Evolutionary conservation across 2,797 vertebrate species (phyloP), one percentile per base, ranked within the genome.

Genomic region (Garrulus glandarius): DNA sequence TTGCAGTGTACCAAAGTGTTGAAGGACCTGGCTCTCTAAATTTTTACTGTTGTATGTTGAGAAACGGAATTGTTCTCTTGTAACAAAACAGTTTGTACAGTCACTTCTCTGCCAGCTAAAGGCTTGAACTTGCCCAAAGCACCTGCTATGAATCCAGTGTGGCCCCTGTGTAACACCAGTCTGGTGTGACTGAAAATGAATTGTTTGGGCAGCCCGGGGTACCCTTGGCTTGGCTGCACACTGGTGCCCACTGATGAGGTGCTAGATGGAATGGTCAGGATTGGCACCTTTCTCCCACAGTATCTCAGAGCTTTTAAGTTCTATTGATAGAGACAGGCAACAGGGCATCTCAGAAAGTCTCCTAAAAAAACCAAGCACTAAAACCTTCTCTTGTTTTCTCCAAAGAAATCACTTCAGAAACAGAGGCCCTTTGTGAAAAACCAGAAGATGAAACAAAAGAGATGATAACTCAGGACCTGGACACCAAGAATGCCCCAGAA

Each of bases 401-500:
- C 41, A 37, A 97, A 99, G 99, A 99, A 97, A 99, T 99, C 93
- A 99, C 99, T 36, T 99, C 99, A 22, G 99, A 99, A 97, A 99
- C 99, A 1, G 99, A 99, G 84, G 98, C 99, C 30, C 98, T 99
- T 80, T 99, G 98, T 93, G 99, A 98, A 63, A 99, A 99, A 95
- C 99, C 99, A 9, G 98, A 99, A 9, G 98, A 99, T 20, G 99
- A 99, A 72, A 97, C 98, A 65, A 99, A 96, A 85, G 98, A 98
- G 21, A 95, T 98, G 19, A 92, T 97, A 8, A 81, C 91, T 46
- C 97, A 94, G 8, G 98, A 98, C 39, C 91, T 97, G 23, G 93
- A 95, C 3, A 96, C 91, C 12, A 98, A 97, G 7, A 97, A 95
- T 22, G 67, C 95, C 7, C 97, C 92, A 5, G 92, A 97, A 41